These are phyloP conservation scores for Petrolisthes manimaculis DNA, from an alignment of 2,888 invertebrate genomes.

Conservation along the genomic window DNA sequence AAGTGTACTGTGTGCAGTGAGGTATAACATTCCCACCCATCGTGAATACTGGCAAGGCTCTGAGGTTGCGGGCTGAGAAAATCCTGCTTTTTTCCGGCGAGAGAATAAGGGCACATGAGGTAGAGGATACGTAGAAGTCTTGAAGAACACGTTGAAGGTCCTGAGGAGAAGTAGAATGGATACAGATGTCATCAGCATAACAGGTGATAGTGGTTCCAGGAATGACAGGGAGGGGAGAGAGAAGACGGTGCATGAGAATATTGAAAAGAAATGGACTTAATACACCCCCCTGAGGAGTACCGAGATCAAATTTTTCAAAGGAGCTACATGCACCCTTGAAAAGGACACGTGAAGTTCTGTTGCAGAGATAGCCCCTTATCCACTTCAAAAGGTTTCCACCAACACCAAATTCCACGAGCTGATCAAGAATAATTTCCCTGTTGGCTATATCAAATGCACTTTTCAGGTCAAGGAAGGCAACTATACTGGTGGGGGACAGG, in stretches of 20 bases:
- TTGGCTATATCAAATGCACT: background rate
- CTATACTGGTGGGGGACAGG: background rate
- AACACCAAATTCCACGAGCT: conserved; percentile 3
- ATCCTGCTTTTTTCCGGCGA: too few species aligned
- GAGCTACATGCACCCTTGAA: conserved; percentile 10
- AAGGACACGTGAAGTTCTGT: background rate
- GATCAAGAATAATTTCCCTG: background rate
- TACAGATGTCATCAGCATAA: conserved; percentile 6
- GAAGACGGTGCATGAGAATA: too few species aligned
- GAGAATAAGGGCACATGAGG: too few species aligned
- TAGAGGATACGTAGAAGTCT: background rate
- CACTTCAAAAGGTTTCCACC: background rate
- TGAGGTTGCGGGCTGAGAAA: background rate
- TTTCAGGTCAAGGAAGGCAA: background rate
- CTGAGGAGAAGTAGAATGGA: background rate
- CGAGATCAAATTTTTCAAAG: background rate
- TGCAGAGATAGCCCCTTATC: background rate
- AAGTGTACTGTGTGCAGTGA: background rate
- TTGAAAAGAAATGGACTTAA: background rate
- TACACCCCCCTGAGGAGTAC: too few species aligned
- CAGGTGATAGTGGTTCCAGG: too few species aligned
- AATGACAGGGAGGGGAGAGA: too few species aligned
- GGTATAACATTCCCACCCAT: conserved; percentile 5
- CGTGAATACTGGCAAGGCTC: conserved; percentile 16
- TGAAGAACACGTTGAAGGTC: background rate